Percentiles rank a stretch among this genome's conserved stretches.
Evolutionary conservation across 2,797 vertebrate species (phyloP).

Genomic region (Sebastes taczanowskii): DNA sequence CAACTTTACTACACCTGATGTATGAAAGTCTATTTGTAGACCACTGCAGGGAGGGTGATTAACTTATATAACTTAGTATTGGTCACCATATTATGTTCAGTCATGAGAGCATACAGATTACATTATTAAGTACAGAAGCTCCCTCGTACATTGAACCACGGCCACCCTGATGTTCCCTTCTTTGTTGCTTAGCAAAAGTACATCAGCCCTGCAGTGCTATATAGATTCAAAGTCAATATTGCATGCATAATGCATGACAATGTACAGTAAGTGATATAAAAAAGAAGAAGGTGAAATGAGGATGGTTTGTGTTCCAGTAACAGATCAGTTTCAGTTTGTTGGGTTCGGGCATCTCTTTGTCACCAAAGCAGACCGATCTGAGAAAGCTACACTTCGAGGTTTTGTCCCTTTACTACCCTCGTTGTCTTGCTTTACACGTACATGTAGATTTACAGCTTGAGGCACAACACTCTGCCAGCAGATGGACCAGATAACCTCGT

Average conservation of each 20-base stretch:
- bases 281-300: background rate
- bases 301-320: background rate
- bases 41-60: background rate
- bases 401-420: slow-evolving; percentile 9
- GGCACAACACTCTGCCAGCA: slow-evolving; percentile 25
- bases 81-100: background rate
- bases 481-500: slow-evolving; percentile 57
- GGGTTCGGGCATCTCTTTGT: background rate
- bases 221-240: background rate
- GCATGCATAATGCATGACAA: background rate
- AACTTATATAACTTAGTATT: background rate
- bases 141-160: background rate
- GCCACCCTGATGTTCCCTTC: background rate
- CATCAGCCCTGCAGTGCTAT: background rate
- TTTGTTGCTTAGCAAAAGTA: background rate
- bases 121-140: background rate
- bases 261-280: background rate
- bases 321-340: background rate
- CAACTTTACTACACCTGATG: background rate
- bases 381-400: background rate
- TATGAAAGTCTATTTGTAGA: background rate
- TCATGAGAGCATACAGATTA: background rate
- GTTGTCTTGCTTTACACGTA: slow-evolving; percentile 48
- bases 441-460: slow-evolving; percentile 51
- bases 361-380: background rate